These are phyloP conservation scores for Atlantisia rogersi DNA, from an alignment of 2,113 vertebrate genomes.

Conservation along the genomic window DNA sequence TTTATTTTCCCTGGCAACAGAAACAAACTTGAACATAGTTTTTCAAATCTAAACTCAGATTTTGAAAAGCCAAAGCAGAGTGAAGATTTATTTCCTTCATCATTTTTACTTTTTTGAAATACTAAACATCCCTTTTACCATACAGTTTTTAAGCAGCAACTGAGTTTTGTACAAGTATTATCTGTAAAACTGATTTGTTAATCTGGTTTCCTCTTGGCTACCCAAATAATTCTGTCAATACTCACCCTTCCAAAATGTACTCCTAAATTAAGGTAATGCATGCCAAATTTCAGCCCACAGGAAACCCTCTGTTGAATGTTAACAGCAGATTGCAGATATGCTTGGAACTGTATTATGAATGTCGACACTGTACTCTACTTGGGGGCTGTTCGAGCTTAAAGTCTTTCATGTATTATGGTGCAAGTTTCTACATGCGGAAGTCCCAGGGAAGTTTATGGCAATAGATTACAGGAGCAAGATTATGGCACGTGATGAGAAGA, in stretches of 20 bases:
- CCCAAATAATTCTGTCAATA: background rate
- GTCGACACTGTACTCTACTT: background rate
- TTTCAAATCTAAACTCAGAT: background rate
- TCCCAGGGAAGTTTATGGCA: background rate
- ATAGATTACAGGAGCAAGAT: background rate
- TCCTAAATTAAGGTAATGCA: background rate
- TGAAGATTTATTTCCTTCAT: background rate
- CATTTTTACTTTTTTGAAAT: background rate
- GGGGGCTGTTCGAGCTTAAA: background rate
- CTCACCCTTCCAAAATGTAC: background rate
- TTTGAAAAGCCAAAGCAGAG: background rate
- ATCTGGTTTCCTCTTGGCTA: background rate
- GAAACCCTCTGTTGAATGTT: background rate
- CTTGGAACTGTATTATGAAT: background rate
- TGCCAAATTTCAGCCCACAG: background rate
- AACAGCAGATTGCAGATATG: background rate
- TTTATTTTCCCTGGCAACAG: background rate
- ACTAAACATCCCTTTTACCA: background rate
- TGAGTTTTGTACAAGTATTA: background rate
- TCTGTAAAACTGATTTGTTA: background rate
- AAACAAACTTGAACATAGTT: background rate
- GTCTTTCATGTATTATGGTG: background rate
- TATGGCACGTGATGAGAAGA: background rate
- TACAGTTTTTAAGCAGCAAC: background rate
- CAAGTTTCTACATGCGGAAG: background rate